A percentile compares a stretch with the other conserved stretches of the same genome.
phyloP scores from a whole-genome alignment of 2,888 invertebrate genomes.

The Drosophila barbarae region DNA sequence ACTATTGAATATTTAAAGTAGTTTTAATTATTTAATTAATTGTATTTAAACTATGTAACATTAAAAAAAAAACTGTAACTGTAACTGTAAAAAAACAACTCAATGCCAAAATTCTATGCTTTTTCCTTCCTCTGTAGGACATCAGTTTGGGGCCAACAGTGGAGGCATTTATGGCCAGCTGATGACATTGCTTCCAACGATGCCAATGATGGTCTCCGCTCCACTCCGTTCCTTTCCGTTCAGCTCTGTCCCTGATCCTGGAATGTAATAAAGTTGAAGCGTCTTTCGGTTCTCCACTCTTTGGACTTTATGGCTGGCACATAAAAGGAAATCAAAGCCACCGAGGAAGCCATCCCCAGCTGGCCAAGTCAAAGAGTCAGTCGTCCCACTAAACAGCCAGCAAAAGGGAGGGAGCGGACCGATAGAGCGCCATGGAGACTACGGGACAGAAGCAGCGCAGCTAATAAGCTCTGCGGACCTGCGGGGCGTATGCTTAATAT shows the following conservation, averaged over 20 bases:
- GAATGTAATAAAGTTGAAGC: conserved; percentile 67
- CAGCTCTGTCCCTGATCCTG: conserved; percentile 14
- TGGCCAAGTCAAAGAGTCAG: conserved; percentile 54
- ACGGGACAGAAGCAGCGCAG: conserved; percentile 11
- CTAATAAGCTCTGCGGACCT: conserved; percentile 53
- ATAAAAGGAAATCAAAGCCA: conserved; percentile 67
- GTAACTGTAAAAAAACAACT: too few species aligned
- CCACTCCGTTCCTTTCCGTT: conserved; percentile 1
- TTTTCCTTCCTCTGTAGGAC: conserved; percentile 10
- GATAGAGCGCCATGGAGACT: conserved; percentile 19
- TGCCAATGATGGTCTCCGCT: conserved; percentile 3
- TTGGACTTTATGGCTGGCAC: conserved; percentile 57
- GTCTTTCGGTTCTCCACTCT: conserved; percentile 23
- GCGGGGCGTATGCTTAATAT: conserved; percentile 62
- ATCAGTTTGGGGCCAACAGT: conserved; percentile 5
- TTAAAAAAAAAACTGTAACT: too few species aligned
- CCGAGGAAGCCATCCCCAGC: conserved; percentile 30
- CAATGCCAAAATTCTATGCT: too few species aligned
- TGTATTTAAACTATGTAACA: not conserved
- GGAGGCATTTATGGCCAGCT: conserved; percentile 48
- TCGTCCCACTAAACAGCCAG: conserved; percentile 26
- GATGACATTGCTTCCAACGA: conserved; percentile 61
- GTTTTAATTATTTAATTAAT: not conserved
- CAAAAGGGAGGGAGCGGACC: not conserved
- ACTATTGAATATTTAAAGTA: too few species aligned